Percentiles rank a stretch among this genome's conserved stretches.
These are phyloP conservation scores for Hypomecis punctinalis DNA, from an alignment of 2,888 invertebrate species.

Conservation along the genomic window DNA sequence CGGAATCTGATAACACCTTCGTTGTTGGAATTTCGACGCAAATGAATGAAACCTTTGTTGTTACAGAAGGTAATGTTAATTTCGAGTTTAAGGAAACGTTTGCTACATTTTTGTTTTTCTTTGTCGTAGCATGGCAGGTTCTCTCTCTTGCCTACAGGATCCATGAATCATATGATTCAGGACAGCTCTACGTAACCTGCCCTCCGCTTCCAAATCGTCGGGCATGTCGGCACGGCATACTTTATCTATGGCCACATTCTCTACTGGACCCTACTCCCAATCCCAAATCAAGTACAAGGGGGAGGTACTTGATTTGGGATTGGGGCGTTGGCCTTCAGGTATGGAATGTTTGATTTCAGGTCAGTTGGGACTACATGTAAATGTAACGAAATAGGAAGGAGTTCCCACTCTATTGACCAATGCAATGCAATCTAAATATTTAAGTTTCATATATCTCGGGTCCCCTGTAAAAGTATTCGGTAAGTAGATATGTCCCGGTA, in stretches of 20 bases:
- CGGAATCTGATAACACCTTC: neutral
- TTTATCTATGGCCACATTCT: slow-evolving; percentile 17
- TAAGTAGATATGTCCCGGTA: slow-evolving; percentile 4
- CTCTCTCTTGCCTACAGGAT: slow-evolving; percentile 10
- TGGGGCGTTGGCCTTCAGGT: neutral
- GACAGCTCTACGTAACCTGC: neutral
- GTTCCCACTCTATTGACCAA: slow-evolving; percentile 13
- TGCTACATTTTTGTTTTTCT: slow-evolving; percentile 11
- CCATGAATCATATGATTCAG: slow-evolving; percentile 7
- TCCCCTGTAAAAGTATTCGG: slow-evolving; percentile 18
- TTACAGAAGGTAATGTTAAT: slow-evolving; percentile 3
- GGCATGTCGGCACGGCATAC: too few species aligned
- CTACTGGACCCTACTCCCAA: neutral
- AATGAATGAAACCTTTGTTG: slow-evolving; percentile 4
- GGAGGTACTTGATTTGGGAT: too few species aligned
- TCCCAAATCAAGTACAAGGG: too few species aligned
- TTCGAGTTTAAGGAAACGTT: slow-evolving; percentile 11
- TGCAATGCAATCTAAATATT: neutral
- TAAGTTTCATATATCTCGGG: neutral
- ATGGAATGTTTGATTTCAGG: slow-evolving; percentile 8
- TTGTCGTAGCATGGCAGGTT: slow-evolving; percentile 14
- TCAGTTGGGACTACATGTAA: slow-evolving; percentile 13
- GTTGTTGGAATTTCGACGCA: slow-evolving; percentile 14
- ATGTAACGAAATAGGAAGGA: slow-evolving; percentile 13
- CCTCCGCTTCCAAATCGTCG: too few species aligned